Base-by-base conservation (phyloP, 2,797 vertebrate species). In the Pangasius krempfi region DNA sequence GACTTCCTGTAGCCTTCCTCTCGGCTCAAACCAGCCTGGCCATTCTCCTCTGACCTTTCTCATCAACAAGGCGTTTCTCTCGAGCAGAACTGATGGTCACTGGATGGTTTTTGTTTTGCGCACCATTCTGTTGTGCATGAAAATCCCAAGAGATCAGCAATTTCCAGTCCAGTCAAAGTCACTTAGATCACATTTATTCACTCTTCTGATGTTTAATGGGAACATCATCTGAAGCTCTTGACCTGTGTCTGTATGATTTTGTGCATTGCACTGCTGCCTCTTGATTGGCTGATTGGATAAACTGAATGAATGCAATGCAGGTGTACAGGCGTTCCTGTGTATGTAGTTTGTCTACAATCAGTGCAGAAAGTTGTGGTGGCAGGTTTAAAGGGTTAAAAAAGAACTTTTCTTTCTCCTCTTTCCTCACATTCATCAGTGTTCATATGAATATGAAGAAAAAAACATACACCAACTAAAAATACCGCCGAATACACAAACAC, bases 381-480 rank as follows among this genome's bases (percentile, higher is more conserved):
- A 27, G 13, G 14, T 76, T 75, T 86, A 60, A 85, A 54, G 22
- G 4, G 6, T 75, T 64, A 78, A 60, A 86, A 86, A 30, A 66
- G 40, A 47, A 5, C 27, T 4, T 64, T 84, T 72, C 66, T 72
- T 40, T 37, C 18, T 40, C 33, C 33, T 72, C 18, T 40, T 73
- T 4, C 18, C 16, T 73, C 37, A 25, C 37, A 25, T 40, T 25
- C 18, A 8, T 73, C 37, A 1, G 37, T 22, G 37, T 73, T 10
- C 8, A 1, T 20, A 70, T 66, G 25, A 44, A 47, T 2, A 44
- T 10, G 37, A 25, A 47, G 20, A 12, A 30, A 27, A 25, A 25
- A 44, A 25, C 0, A 44, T 3, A 20, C 64, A 72, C 33, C 6
- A 22, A 73, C 70, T 40, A 3, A 2, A 40, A 72, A 72, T 72